Percentiles rank a stretch among this genome's conserved stretches.
Evolutionary conservation across 2,888 invertebrate species (phyloP).

Genomic region (Drosophila aldrichi): DNA sequence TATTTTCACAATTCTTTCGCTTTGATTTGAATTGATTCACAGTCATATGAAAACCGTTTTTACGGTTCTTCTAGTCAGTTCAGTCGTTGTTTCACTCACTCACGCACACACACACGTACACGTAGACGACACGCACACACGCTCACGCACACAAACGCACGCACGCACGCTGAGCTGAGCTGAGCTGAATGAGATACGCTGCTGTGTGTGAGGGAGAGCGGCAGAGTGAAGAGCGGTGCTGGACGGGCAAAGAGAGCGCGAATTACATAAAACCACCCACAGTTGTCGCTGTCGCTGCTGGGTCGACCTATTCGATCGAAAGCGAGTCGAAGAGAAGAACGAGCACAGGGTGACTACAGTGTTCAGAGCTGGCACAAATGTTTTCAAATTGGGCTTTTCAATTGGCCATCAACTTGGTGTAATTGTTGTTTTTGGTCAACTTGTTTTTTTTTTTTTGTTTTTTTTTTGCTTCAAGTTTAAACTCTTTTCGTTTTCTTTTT

Average conservation of each 20-base stretch:
- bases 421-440: constrained; percentile 6
- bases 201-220: constrained; percentile 43
- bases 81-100: constrained; percentile 54
- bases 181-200: constrained; percentile 13
- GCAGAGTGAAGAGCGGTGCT: constrained; percentile 52
- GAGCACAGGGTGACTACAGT: constrained; percentile 70
- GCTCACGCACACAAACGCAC: constrained; percentile 47
- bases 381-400: constrained; percentile 64
- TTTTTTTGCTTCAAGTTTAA: not conserved
- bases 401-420: constrained; percentile 1
- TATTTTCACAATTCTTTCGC: constrained; percentile 19
- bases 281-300: constrained; percentile 34
- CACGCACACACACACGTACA: constrained; percentile 44
- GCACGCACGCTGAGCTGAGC: constrained; percentile 37
- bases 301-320: constrained; percentile 58
- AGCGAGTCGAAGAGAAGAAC: constrained; percentile 52
- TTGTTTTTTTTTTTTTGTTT: no score
- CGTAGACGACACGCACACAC: constrained; percentile 55
- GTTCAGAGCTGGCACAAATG: constrained; percentile 41
- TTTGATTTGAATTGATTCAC: constrained; percentile 44
- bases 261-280: constrained; percentile 51
- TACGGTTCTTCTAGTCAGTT: constrained; percentile 36
- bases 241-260: constrained; percentile 62
- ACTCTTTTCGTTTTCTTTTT: not conserved
- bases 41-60: constrained; percentile 44